Evolutionary conservation across 1,140 invertebrate genomes (phyloP).

Genomic region (Zaprionus kolodkinae): DNA sequence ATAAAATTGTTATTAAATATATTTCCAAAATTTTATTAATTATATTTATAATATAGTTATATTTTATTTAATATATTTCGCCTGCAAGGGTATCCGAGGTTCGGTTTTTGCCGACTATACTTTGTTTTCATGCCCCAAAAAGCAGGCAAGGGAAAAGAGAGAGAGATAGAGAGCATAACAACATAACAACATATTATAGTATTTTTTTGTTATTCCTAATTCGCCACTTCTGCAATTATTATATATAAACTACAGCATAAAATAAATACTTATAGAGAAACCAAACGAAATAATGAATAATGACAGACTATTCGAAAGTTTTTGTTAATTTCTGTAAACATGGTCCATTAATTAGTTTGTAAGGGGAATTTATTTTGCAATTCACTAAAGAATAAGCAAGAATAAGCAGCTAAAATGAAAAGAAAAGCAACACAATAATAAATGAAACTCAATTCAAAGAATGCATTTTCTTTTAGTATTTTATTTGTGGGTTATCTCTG

Average conservation of each 20-base stretch:
- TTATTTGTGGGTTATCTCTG: background rate
- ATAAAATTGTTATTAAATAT: too few relatives aligned
- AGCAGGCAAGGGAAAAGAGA: slow-evolving; percentile 26
- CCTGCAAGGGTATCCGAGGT: background rate
- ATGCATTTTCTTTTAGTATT: background rate
- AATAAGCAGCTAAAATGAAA: slow-evolving; percentile 29
- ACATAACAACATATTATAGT: slow-evolving; percentile 45
- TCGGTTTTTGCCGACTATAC: background rate
- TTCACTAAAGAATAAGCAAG: slow-evolving; percentile 34
- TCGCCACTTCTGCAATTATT: slow-evolving; percentile 66
- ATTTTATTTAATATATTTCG: too few relatives aligned
- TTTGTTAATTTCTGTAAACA: slow-evolving; percentile 55
- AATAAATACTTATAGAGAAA: slow-evolving; percentile 31
- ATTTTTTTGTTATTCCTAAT: slow-evolving; percentile 72
- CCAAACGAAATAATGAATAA: slow-evolving; percentile 5
- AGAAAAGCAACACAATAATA: slow-evolving; percentile 65
- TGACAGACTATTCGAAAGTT: slow-evolving; percentile 38
- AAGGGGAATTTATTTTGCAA: slow-evolving; percentile 73
- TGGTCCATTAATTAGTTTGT: slow-evolving; percentile 77
- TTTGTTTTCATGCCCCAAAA: slow-evolving; percentile 24
- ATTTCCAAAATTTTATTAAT: too few relatives aligned
- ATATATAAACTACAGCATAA: slow-evolving; percentile 23
- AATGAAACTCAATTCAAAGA: slow-evolving; percentile 72
- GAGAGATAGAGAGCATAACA: background rate
- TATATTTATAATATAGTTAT: too few relatives aligned